Conservation (phyloP, 1,140 invertebrate species). For the Drosophila saltans region DNA sequence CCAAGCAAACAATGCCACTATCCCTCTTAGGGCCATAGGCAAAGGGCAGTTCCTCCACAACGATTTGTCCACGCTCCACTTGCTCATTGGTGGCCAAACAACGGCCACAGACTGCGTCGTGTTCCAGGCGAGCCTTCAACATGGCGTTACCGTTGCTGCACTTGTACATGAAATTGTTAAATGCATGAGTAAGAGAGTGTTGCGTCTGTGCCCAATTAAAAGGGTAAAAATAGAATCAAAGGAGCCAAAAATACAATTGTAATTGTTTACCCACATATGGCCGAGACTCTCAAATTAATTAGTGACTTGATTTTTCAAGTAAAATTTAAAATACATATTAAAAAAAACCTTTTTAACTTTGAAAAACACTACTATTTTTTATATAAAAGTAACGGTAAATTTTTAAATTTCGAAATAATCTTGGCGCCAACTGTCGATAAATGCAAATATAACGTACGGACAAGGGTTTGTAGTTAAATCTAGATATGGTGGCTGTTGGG, state of each 20-base stretch:
- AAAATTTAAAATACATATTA: too few relatives aligned
- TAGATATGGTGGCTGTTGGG: too few relatives aligned
- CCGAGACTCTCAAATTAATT: background rate
- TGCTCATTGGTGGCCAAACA: conserved; percentile 87
- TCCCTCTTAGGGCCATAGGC: conserved; percentile 90
- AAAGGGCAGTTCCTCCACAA: conserved; percentile 89
- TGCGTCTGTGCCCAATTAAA: background rate
- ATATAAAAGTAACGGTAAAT: too few relatives aligned
- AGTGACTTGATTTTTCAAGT: background rate
- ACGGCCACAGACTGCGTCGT: conserved; percentile 85
- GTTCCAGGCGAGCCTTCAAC: conserved; percentile 71
- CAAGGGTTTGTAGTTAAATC: too few relatives aligned
- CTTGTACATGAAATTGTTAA: conserved; percentile 23
- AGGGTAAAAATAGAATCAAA: background rate
- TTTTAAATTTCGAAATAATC: too few relatives aligned
- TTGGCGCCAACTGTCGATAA: too few relatives aligned
- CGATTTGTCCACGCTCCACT: conserved; percentile 88
- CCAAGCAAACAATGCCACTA: conserved; percentile 88
- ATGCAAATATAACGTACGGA: too few relatives aligned
- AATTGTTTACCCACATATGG: background rate
- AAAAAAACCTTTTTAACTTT: too few relatives aligned
- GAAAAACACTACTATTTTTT: too few relatives aligned
- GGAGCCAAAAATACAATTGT: background rate
- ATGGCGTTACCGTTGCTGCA: conserved; percentile 40
- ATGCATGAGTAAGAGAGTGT: conserved; percentile 3